Percentiles rank a stretch among this genome's conserved stretches.
Evolutionary conservation across 2,113 vertebrate species (phyloP).

Genomic region (Entosphenus tridentatus): DNA sequence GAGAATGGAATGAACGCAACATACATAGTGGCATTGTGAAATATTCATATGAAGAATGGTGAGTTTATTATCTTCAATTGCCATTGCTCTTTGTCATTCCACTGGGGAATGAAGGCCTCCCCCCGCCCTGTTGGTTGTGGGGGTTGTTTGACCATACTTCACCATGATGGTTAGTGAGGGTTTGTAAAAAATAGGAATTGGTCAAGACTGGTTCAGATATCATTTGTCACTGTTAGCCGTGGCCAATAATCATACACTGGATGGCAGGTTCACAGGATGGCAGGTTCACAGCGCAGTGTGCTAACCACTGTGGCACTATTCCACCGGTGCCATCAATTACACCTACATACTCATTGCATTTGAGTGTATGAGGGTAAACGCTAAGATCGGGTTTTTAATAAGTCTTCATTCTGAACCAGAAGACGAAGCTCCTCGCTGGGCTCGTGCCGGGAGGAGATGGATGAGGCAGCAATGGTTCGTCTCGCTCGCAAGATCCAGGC

Average conservation of each 20-base stretch:
- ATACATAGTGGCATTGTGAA: no score
- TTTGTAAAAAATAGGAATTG: no score
- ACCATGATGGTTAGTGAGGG: no score
- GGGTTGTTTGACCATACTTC: no score
- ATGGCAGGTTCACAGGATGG: not conserved
- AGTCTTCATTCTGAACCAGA: not conserved
- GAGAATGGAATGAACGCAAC: no score
- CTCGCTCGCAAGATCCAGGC: not conserved
- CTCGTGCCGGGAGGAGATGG: not conserved
- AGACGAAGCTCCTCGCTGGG: conserved; percentile 1
- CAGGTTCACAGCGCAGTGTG: not conserved
- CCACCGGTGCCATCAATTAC: no score
- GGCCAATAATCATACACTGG: not conserved
- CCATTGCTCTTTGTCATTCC: no score
- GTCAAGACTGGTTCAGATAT: no score
- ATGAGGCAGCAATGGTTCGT: not conserved
- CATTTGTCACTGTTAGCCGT: not conserved
- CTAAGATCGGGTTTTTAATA: not conserved
- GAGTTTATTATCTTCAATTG: no score
- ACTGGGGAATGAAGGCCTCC: no score
- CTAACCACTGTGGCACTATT: not conserved
- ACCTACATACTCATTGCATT: not conserved
- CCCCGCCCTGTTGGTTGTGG: no score
- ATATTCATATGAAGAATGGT: no score
- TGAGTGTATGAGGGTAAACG: not conserved